Evolutionary conservation across 2,113 vertebrate genomes (phyloP).

Genomic region (Orthonyx spaldingii): DNA sequence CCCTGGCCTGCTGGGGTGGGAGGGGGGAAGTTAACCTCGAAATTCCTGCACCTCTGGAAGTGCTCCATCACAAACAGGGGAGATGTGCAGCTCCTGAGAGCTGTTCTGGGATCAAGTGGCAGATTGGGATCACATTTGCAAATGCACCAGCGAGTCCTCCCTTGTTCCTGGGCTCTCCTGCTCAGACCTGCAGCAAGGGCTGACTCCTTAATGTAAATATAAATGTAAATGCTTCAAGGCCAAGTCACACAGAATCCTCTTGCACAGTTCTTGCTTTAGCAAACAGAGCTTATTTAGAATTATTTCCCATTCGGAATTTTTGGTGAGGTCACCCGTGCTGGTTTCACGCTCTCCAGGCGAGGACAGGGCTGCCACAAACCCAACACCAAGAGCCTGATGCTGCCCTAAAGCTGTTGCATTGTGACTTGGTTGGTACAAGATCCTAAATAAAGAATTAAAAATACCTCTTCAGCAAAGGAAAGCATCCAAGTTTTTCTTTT

Average conservation of each 20-base stretch:
- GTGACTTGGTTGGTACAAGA: neutral
- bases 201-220: neutral
- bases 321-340: neutral
- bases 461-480: neutral
- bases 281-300: neutral
- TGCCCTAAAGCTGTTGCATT: neutral
- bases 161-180: neutral
- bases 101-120: neutral
- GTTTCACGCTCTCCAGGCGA: neutral
- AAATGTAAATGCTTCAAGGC: neutral
- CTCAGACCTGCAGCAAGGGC: neutral
- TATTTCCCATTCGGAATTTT: neutral
- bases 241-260: neutral
- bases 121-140: neutral
- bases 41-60: conserved; percentile 23
- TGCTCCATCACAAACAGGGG: conserved; percentile 24
- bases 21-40: neutral
- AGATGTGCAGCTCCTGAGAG: neutral
- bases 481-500: neutral
- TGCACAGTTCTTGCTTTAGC: neutral
- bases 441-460: neutral
- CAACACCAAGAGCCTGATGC: neutral
- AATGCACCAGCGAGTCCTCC: neutral
- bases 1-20: neutral
- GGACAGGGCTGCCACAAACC: neutral